Conservation (phyloP, 2,113 vertebrate genomes). For the Forbesichthys papilliferus region DNA sequence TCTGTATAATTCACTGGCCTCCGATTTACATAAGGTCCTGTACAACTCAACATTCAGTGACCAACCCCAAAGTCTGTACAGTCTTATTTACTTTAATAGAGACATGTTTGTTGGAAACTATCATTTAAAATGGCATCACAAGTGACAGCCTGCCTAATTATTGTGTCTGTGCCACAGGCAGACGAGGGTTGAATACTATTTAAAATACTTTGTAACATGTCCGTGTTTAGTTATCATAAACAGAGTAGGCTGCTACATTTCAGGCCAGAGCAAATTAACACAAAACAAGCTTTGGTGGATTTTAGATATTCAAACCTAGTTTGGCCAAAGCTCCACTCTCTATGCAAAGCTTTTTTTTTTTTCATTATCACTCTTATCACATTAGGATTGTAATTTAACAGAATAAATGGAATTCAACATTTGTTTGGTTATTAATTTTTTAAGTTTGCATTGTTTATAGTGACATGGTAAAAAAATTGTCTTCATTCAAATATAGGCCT, state of each 20-base stretch:
- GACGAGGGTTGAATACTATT: neutral
- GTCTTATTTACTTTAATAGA: slow-evolving; percentile 38
- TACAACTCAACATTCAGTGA: slow-evolving; percentile 1
- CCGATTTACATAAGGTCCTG: neutral
- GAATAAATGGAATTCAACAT: slow-evolving; percentile 12
- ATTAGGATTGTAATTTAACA: slow-evolving; percentile 24
- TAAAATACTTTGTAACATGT: neutral
- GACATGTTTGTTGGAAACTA: slow-evolving; percentile 40
- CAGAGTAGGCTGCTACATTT: too few species aligned
- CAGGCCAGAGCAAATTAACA: too few species aligned
- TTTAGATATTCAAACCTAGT: neutral
- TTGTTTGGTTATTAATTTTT: neutral
- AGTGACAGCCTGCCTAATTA: slow-evolving; percentile 5
- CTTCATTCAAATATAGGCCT: too few species aligned
- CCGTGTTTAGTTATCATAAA: neutral
- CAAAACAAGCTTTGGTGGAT: too few species aligned
- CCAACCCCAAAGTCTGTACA: slow-evolving; percentile 20
- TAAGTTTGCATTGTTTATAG: too few species aligned
- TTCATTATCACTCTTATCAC: neutral
- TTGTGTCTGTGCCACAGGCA: slow-evolving; percentile 1
- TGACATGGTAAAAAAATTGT: too few species aligned
- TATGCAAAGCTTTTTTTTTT: slow-evolving; percentile 35
- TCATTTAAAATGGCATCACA: slow-evolving; percentile 27
- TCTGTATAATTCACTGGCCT: neutral
- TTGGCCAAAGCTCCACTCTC: slow-evolving; percentile 9